A percentile compares a stretch with the other conserved stretches of the same genome.
Conservation (phyloP, 2,797 vertebrate genomes). For the Gallinago nigripennis region DNA sequence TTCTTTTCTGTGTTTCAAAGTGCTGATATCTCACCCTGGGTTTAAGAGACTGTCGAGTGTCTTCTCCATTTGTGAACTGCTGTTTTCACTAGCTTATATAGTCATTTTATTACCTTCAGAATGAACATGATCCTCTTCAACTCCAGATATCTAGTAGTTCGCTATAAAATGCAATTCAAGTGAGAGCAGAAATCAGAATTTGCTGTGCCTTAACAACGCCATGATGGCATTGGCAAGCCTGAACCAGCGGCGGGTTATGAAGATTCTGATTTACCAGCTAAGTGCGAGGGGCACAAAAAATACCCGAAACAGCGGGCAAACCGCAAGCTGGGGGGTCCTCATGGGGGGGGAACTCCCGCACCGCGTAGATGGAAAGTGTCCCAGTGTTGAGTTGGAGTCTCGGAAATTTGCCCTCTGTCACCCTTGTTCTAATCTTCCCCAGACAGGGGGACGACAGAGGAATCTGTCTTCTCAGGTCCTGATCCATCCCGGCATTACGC, state of each 20-base stretch:
- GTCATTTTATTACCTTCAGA: not conserved
- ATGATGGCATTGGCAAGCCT: not conserved
- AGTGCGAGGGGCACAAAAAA: not conserved
- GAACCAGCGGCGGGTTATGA: not conserved
- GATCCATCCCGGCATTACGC: not conserved
- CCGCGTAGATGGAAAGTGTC: not conserved
- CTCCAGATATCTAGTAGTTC: not conserved
- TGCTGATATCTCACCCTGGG: not conserved
- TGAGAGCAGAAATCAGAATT: not conserved
- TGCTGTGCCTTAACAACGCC: not conserved
- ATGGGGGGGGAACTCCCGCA: not conserved
- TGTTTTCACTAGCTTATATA: not conserved
- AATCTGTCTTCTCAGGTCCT: not conserved
- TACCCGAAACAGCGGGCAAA: not conserved
- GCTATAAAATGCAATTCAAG: not conserved
- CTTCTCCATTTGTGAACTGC: not conserved
- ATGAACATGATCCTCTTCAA: not conserved
- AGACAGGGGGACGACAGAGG: accelerated
- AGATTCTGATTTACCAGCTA: not conserved
- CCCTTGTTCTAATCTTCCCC: not conserved
- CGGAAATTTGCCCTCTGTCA: not conserved
- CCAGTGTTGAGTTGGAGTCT: not conserved
- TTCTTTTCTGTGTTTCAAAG: not conserved
- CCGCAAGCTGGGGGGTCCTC: not conserved
- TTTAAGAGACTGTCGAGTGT: not conserved